These are phyloP conservation scores for Pachyramphus minor DNA, from an alignment of 2,113 vertebrate species.

Conservation along the genomic window DNA sequence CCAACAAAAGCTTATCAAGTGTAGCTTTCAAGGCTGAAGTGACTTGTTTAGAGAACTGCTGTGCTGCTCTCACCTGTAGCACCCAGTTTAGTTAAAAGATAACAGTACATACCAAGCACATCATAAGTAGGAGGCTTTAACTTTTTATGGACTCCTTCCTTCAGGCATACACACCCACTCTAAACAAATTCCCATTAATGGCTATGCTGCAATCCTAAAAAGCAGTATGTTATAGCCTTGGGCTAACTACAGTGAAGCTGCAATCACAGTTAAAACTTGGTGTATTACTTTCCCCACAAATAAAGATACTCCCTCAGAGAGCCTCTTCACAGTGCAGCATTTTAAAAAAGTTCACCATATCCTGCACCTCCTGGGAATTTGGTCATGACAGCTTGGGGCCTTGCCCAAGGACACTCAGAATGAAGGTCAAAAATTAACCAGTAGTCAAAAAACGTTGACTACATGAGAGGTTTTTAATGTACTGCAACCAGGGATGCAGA, in stretches of 20 bases:
- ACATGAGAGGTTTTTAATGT: not conserved
- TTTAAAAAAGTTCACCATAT: not conserved
- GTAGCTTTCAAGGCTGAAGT: not conserved
- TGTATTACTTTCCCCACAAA: not conserved
- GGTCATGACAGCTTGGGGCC: not conserved
- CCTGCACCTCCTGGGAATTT: not conserved
- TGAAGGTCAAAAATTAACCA: not conserved
- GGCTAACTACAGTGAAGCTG: not conserved
- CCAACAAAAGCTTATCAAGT: not conserved
- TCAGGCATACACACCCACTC: not conserved
- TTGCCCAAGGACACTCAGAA: not conserved
- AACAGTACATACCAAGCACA: not conserved
- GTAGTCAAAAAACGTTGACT: not conserved
- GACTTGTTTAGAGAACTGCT: not conserved
- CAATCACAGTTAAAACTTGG: not conserved
- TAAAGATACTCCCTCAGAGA: not conserved
- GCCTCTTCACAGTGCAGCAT: accelerated
- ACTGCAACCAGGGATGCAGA: not conserved
- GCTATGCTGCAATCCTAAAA: not conserved
- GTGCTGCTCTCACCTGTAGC: not conserved
- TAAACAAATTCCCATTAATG: not conserved
- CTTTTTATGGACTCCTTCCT: not conserved
- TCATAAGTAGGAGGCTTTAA: not conserved
- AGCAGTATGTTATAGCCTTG: not conserved
- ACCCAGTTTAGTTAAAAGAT: not conserved